Conservation (phyloP, 2,113 vertebrate genomes). For the Seriola aureovittata region DNA sequence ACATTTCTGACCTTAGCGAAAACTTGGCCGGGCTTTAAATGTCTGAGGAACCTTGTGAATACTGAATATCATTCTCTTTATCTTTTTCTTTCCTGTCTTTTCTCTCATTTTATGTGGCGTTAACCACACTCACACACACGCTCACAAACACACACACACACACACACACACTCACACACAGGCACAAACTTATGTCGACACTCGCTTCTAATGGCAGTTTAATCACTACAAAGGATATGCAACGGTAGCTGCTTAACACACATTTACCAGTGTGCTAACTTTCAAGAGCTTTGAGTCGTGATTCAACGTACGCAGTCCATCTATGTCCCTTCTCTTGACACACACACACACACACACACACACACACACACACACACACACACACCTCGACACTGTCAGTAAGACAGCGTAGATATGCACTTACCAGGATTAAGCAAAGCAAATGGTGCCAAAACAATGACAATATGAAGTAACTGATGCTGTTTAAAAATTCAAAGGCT, state of each 20-base stretch:
- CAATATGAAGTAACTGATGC: slow-evolving; percentile 83
- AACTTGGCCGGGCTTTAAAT: slow-evolving; percentile 3
- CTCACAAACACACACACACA: neutral
- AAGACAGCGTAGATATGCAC: slow-evolving; percentile 70
- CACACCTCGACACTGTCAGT: slow-evolving; percentile 48
- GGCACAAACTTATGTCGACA: neutral
- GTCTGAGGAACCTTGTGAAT: slow-evolving; percentile 12
- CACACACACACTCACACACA: neutral
- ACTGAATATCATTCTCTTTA: neutral
- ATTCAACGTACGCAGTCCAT: slow-evolving; percentile 1
- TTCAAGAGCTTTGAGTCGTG: slow-evolving; percentile 13
- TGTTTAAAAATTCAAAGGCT: slow-evolving; percentile 85
- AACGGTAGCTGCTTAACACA: neutral
- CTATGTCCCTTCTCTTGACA: neutral
- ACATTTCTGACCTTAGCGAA: slow-evolving; percentile 20
- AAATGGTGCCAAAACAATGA: slow-evolving; percentile 82
- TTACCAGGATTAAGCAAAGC: slow-evolving; percentile 80
- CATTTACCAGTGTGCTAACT: slow-evolving; percentile 7
- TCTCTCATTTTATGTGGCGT: neutral
- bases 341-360: slow-evolving; percentile 39
- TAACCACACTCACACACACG: neutral
- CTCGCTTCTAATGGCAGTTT: slow-evolving; percentile 1
- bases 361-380: slow-evolving; percentile 40
- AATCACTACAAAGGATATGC: slow-evolving; percentile 6
- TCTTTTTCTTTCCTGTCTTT: slow-evolving; percentile 2